phyloP scores from a whole-genome alignment of 1,140 invertebrate genomes.

The Magallana angulata region DNA sequence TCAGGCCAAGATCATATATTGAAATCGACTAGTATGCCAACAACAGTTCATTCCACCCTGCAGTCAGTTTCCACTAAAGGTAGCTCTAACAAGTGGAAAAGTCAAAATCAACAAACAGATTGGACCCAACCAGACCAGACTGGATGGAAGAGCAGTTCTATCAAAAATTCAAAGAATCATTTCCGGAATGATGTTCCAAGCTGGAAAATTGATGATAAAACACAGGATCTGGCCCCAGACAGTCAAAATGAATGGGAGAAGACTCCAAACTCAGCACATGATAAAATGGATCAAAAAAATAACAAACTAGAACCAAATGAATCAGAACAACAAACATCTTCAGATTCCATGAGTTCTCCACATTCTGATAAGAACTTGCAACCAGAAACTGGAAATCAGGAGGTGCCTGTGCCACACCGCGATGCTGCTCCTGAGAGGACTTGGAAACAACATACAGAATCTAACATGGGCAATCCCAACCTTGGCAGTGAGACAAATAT shows the following conservation, averaged over 20 bases:
- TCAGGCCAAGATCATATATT: neutral
- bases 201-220: neutral
- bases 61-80: neutral
- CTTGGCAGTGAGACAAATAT: neutral
- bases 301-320: neutral
- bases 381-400: neutral
- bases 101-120: neutral
- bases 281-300: neutral
- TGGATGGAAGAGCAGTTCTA: neutral
- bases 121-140: neutral
- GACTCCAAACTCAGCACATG: neutral
- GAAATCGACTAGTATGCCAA: neutral
- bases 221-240: neutral
- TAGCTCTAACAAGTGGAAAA: slow-evolving; percentile 1
- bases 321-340: neutral
- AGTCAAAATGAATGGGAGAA: slow-evolving; percentile 3
- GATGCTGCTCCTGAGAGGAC: neutral
- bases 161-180: neutral
- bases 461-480: neutral
- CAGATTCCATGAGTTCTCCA: neutral
- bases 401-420: neutral
- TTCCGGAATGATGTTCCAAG: neutral
- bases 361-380: neutral
- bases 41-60: neutral
- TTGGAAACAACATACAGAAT: neutral